Evolutionary conservation across 2,113 vertebrate species (phyloP), one percentile per base, ranked within the genome.

Genomic region (Baryphthengus martii): DNA sequence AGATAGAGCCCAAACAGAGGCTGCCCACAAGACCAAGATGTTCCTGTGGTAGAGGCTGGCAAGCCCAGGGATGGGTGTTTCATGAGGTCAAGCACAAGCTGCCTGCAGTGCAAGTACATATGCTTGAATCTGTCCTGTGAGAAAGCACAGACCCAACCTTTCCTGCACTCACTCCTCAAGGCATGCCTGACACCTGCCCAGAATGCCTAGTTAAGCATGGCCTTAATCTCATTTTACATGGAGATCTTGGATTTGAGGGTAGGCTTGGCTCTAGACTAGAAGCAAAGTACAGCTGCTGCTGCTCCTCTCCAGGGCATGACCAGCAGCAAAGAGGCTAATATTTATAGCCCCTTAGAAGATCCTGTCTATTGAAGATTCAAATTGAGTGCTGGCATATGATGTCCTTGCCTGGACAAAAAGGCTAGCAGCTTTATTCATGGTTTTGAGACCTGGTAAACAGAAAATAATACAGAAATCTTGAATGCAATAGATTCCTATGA

Each of bases 131-230:
- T 0, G 17, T 15, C 13, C 17, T 45, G 25, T n/a, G 45, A 29
- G 11, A 55, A 52, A 53, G 10, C 29, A 33, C 0, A 0, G 26
- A 16, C 29, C 28, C 16, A 52, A 5, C 3, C 25, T 45, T 47
- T 72, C n/a, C 23, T 35, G 10, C 29, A 28, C 8, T 66, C 39
- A 12, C 1, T 4, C 12, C 26, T 10, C 13, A 14, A 26, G 25
- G 66, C 25, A 66, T 37, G 25, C 12, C n/a, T 40, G 37, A 59
- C 83, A 17, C 11, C 20, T 72, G 15, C 58, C 50, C 65, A 40
- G 71, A 72, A 47, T 8, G 2, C 20, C 11, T 61, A 7, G 7
- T 42, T 83, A 65, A 45, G 42, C 6, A n/a, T 17, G 35, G 21
- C 5, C 17, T 75, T 88, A 13, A 39, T 42, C 66, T 59, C 25